Percentiles rank a stretch among this genome's conserved stretches.
phyloP scores from a whole-genome alignment of 2,113 vertebrate species.

The Vidua macroura region DNA sequence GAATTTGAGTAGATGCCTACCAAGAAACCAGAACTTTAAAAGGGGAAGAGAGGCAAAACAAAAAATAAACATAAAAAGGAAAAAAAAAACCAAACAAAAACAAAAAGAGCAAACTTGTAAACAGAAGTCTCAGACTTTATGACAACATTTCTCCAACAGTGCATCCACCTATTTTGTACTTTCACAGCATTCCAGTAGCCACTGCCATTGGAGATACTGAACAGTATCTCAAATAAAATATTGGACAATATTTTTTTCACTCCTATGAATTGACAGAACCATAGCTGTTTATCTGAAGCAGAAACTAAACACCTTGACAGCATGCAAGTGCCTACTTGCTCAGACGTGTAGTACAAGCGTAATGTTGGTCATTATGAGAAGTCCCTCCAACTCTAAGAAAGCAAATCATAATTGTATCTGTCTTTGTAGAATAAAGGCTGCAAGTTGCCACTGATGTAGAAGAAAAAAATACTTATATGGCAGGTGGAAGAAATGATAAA shows the following conservation, averaged over 20 bases:
- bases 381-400: background rate
- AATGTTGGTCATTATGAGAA: background rate
- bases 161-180: background rate
- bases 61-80: background rate
- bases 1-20: background rate
- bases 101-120: background rate
- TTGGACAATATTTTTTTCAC: background rate
- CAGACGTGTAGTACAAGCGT: background rate
- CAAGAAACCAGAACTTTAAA: background rate
- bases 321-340: background rate
- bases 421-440: background rate
- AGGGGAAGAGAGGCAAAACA: background rate
- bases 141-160: background rate
- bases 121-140: background rate
- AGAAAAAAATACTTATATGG: background rate
- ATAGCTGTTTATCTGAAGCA: background rate
- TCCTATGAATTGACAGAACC: background rate
- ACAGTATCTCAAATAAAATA: background rate
- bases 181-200: background rate
- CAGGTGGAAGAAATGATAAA: background rate
- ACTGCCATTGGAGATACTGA: background rate
- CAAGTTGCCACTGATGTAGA: background rate
- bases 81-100: background rate
- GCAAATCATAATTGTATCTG: background rate
- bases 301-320: background rate